phyloP scores from a whole-genome alignment of 1,140 invertebrate species.

The Aphelenchoides fujianensis region DNA sequence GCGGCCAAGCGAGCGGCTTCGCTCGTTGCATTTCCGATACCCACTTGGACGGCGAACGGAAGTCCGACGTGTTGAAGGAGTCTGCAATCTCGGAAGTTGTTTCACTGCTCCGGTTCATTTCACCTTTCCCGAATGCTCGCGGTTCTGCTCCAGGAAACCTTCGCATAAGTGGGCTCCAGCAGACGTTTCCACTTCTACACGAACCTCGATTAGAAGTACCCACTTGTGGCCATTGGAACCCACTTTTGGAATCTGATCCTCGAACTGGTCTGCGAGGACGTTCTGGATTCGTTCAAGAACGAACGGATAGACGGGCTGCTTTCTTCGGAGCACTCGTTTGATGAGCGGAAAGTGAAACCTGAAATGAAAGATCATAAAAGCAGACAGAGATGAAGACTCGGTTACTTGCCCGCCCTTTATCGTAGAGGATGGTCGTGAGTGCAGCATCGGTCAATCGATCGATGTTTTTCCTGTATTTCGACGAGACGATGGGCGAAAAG shows the following conservation, averaged over 20 bases:
- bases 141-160: not conserved
- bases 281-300: not conserved
- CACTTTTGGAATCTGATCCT: not conserved
- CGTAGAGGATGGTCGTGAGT: too few species aligned
- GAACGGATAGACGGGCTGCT: not conserved
- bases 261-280: not conserved
- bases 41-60: not conserved
- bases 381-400: too few species aligned
- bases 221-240: not conserved
- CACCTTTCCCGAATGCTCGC: not conserved
- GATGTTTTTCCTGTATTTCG: too few species aligned
- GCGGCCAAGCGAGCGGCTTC: not conserved
- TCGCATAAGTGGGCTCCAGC: not conserved
- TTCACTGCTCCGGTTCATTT: too few species aligned
- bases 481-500: not conserved
- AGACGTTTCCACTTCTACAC: not conserved
- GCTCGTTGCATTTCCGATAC: not conserved
- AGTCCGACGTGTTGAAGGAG: not conserved
- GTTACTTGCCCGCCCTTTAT: too few species aligned
- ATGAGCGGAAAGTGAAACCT: not conserved
- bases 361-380: too few species aligned
- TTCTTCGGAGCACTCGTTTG: not conserved
- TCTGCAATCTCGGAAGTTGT: not conserved
- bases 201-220: conserved; percentile 1
- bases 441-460: too few species aligned